phyloP scores from a whole-genome alignment of 2,113 vertebrate genomes.

The Dicaeum eximium region DNA sequence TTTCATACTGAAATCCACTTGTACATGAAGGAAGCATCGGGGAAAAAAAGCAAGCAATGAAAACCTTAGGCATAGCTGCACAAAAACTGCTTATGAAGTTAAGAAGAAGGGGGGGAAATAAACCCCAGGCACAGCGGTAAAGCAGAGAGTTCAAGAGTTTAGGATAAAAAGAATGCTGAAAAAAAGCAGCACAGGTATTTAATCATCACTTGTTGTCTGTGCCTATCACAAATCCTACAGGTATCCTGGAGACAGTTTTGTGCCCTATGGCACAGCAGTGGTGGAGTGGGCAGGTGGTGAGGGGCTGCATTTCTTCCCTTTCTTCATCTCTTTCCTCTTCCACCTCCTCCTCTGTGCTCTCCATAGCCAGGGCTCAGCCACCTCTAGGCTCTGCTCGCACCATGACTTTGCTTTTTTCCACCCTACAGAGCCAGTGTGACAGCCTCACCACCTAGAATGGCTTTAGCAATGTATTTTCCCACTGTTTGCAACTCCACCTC shows the following conservation, averaged over 20 bases:
- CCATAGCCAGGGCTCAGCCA: neutral
- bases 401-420: neutral
- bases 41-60: neutral
- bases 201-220: neutral
- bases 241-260: neutral
- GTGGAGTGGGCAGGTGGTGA: neutral
- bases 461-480: neutral
- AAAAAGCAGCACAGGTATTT: neutral
- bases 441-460: neutral
- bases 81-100: neutral
- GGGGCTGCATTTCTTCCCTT: neutral
- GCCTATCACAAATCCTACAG: neutral
- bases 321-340: neutral
- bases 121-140: neutral
- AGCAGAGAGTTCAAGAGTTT: neutral
- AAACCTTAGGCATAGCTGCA: neutral
- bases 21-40: neutral
- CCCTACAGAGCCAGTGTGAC: neutral
- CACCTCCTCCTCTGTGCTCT: neutral
- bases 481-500: neutral
- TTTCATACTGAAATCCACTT: neutral
- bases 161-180: neutral
- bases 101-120: neutral
- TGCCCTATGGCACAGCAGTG: rapidly evolving
- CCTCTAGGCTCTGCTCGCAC: neutral